Evolutionary conservation across 2,797 vertebrate genomes (phyloP).

Genomic region (Pseudochromis fuscus): DNA sequence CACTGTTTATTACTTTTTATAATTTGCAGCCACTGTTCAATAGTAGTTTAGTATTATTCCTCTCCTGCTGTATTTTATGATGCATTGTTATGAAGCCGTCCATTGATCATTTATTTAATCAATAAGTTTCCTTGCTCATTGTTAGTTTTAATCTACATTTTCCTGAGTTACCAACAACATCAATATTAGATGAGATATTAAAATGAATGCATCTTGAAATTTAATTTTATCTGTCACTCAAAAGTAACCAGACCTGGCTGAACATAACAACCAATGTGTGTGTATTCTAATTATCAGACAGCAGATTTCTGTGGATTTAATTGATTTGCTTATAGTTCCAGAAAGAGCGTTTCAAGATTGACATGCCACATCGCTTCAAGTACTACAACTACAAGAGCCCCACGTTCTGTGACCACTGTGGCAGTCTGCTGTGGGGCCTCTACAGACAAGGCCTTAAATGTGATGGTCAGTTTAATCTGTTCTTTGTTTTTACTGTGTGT

Average conservation of each 20-base stretch:
- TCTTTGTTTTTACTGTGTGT: neutral
- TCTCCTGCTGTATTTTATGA: constrained; percentile 4
- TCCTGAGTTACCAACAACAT: neutral
- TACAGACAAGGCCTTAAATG: constrained; percentile 96
- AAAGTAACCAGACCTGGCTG: neutral
- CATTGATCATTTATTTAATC: constrained; percentile 9
- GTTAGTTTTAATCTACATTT: neutral
- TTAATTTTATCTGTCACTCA: neutral
- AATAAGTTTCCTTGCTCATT: neutral
- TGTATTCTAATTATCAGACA: neutral
- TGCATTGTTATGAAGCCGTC: neutral
- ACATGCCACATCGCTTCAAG: constrained; percentile 98
- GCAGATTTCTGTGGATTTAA: constrained; percentile 4
- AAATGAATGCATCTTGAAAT: neutral
- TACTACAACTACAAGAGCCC: constrained; percentile 96
- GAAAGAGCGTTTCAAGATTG: constrained; percentile 98
- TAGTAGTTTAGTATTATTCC: neutral
- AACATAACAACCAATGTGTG: neutral
- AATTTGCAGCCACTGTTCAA: neutral
- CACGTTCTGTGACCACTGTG: constrained; percentile 98
- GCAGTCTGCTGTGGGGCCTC: constrained; percentile 97
- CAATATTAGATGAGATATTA: neutral
- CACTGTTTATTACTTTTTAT: neutral
- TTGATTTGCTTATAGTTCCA: constrained; percentile 88
- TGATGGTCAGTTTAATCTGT: constrained; percentile 86